Base-by-base conservation (phyloP, 2,113 vertebrate species). In the Colinus virginianus region DNA sequence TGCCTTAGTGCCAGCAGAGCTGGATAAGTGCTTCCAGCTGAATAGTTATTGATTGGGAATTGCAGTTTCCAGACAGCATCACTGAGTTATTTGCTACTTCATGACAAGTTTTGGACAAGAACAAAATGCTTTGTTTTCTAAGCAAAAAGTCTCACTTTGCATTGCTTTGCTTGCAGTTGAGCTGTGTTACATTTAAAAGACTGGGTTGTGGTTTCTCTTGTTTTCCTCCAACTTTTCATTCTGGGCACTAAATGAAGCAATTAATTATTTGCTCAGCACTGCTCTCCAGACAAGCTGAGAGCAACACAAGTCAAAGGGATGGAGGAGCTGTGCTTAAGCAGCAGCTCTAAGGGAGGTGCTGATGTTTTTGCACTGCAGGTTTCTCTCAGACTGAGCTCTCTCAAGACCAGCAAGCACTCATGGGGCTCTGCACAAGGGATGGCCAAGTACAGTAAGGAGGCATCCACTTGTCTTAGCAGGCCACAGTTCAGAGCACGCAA, bases 41-140 rank as follows among this genome's bases (percentile, higher is more conserved):
- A 93, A 80, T 42, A 83, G 87, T 74, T 95, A 91, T 55, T 90
- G 90, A 95, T 80, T 95, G 83, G 86, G 91, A 95, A 88, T 46
- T 83, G 79, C 85, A 56, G 76, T 56, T 86, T 90, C 55, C 91
- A 94, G 82, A 85, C 38, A 83, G 78, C 70, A n/a, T n/a, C n/a
- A 77, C 61, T 63, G 56, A 74, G 59, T 46, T 90, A 67, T 88
- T 80, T 85, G 84, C 82, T 80, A 55, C 85, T 70, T 83, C 63
- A 56, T 1, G 7, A 49, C 68, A 88, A 91, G 82, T 89, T 92
- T 70, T 77, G 55, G 42, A 86, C 59, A 72, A 23, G 75, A 87
- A 90, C 48, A 62, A 85, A 80, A 71, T 6, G 30, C 48, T 91
- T 64, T 69, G 64, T 87, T 95, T 93, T 85, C 87, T n/a, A 87